Conservation (phyloP, 2,888 invertebrate species). For the Scaptomyza cyrtandrae region DNA sequence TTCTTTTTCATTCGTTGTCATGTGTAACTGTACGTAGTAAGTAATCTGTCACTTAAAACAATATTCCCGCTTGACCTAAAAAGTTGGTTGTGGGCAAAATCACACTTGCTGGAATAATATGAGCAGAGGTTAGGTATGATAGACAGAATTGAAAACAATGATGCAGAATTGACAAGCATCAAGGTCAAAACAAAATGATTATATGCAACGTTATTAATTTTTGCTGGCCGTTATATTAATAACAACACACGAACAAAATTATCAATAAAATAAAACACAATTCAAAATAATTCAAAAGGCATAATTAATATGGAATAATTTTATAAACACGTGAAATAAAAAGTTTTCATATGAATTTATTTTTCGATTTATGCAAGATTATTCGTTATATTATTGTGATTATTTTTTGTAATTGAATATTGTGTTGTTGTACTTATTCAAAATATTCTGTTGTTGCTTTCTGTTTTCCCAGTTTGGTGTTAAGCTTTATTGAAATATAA, state of each 20-base stretch:
- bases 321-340: not conserved
- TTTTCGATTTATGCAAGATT: constrained; percentile 5
- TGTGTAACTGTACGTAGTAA: too few species aligned
- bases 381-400: not conserved
- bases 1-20: too few species aligned
- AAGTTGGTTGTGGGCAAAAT: too few species aligned
- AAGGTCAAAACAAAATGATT: too few species aligned
- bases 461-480: too few species aligned
- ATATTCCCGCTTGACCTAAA: too few species aligned
- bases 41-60: too few species aligned
- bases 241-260: not conserved
- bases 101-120: too few species aligned
- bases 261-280: not conserved
- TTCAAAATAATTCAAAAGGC: too few species aligned
- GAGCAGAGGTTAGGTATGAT: too few species aligned
- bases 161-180: not conserved
- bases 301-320: not conserved
- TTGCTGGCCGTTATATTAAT: not conserved
- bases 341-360: not conserved
- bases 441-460: constrained; percentile 4
- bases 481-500: constrained; percentile 46
- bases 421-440: constrained; percentile 19
- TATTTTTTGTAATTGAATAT: constrained; percentile 5
- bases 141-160: too few species aligned
- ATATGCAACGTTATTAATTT: not conserved